Conservation (phyloP, 92 coral and sea anemone genomes). For the Metridium senile region DNA sequence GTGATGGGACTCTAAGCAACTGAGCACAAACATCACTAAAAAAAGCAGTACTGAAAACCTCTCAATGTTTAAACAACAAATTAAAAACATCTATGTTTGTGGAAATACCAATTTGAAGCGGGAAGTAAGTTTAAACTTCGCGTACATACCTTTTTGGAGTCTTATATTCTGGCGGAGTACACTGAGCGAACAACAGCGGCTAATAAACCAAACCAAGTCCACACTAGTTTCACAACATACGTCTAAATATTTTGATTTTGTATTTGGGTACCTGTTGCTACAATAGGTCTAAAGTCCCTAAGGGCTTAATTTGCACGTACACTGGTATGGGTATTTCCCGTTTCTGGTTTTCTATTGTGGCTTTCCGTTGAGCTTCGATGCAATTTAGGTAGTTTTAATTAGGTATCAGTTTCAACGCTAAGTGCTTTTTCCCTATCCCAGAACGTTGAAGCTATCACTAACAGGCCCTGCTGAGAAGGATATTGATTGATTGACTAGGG, state of each 20-base stretch:
- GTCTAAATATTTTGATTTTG: constrained; percentile 7
- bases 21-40: background rate
- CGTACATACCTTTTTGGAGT: background rate
- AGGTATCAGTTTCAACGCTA: background rate
- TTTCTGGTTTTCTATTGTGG: constrained; percentile 4
- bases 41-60: no score
- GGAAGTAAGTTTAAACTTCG: background rate
- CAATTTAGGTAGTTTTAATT: background rate
- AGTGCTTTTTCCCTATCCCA: background rate
- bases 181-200: background rate
- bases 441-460: background rate
- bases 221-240: background rate
- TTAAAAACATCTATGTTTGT: no score
- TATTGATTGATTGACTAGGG: constrained; percentile 6
- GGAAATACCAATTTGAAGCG: no score
- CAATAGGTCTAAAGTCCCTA: constrained; percentile 7
- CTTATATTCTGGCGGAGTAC: background rate
- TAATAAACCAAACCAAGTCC: background rate
- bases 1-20: no score
- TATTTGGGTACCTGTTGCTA: background rate
- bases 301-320: constrained; percentile 12
- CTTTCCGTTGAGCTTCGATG: background rate
- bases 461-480: constrained; percentile 1
- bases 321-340: background rate
- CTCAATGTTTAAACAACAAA: no score